phyloP scores from a whole-genome alignment of 1,140 invertebrate genomes.

The Episyrphus balteatus region DNA sequence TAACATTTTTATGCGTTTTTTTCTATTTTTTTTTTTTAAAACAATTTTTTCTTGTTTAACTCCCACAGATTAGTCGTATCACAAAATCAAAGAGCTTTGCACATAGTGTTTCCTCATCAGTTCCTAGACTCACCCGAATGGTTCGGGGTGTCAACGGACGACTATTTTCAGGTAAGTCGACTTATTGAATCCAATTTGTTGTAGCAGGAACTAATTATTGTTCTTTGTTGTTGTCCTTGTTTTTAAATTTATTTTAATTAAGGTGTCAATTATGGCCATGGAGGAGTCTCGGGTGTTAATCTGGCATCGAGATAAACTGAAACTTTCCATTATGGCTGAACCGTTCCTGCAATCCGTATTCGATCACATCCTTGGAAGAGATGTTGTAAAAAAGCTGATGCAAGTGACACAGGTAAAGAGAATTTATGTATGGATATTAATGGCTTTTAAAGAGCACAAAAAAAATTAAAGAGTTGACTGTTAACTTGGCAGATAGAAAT shows the following conservation, averaged over 20 bases:
- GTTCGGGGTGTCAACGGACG: conserved; percentile 81
- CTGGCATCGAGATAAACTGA: conserved; percentile 77
- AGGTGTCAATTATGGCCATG: conserved; percentile 81
- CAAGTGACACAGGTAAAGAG: conserved; percentile 54
- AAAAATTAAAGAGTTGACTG: too few relatives aligned
- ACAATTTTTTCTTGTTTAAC: conserved; percentile 13
- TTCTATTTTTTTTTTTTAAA: too few relatives aligned
- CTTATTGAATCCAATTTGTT: background rate
- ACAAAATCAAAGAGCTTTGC: conserved; percentile 71
- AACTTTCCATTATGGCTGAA: conserved; percentile 72
- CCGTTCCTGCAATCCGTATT: conserved; percentile 75
- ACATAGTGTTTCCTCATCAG: conserved; percentile 80
- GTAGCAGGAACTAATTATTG: background rate
- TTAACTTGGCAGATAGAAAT: too few relatives aligned
- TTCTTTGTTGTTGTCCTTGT: background rate
- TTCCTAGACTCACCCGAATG: conserved; percentile 89
- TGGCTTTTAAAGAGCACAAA: too few relatives aligned
- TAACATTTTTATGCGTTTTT: too few relatives aligned
- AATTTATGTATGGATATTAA: too few relatives aligned
- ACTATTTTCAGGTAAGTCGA: conserved; percentile 67
- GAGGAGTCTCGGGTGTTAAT: conserved; percentile 75
- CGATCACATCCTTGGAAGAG: conserved; percentile 75
- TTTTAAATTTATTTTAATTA: conserved; percentile 50
- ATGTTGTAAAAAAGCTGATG: conserved; percentile 83
- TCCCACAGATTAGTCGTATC: conserved; percentile 78